Base-by-base conservation (phyloP, 2,113 vertebrate genomes). In the Trogon melanurus region DNA sequence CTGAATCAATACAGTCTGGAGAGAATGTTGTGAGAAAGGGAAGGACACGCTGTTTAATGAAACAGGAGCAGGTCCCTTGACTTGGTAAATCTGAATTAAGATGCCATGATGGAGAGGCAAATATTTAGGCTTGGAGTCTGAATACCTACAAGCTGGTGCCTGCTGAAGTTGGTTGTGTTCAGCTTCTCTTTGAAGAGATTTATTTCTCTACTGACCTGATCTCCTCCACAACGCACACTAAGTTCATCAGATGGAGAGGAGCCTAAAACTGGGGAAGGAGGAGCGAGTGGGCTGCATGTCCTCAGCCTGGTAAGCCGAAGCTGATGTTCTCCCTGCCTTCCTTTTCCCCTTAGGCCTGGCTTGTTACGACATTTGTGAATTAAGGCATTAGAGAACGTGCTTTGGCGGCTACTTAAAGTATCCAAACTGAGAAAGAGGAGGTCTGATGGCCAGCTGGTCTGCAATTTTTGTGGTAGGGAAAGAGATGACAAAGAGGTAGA, bases 1-100 rank as follows among this genome's bases (percentile, higher is more conserved):
- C 84, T 70, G 36, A 92, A 96, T 97, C 89, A 80, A 95, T 95
- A 84, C 8, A 50, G 67, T 89, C 85, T 94, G 74, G 71, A 82
- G 50, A 88, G 60, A 89, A 45, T 16, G n/a, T 57, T 73, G 58
- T 60, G 62, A 85, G 79, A 58, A 87, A 60, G 48, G 53, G 26
- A 82, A 93, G 57, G 84, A 58, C 78, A 76, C 12, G 2, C 14
- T 86, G 61, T 53, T 94, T 79, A 83, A 85, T 88, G 66, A 88
- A 89, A 89, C 29, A 71, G 51, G 64, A 92, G 50, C 62, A 66
- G 58, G 41, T 69, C 65, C 83, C 51, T 11, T 54, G 61, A 38
- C 62, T 92, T 85, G 87, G 72, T 79, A 82, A 79, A 70, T 57
- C 47, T 81, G 32, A 4, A 4, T 41, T 58, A 19, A 76, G 51